A percentile compares a stretch with the other conserved stretches of the same genome.
phyloP scores from a whole-genome alignment of 2,113 vertebrate genomes.

The Brachirus orientalis region DNA sequence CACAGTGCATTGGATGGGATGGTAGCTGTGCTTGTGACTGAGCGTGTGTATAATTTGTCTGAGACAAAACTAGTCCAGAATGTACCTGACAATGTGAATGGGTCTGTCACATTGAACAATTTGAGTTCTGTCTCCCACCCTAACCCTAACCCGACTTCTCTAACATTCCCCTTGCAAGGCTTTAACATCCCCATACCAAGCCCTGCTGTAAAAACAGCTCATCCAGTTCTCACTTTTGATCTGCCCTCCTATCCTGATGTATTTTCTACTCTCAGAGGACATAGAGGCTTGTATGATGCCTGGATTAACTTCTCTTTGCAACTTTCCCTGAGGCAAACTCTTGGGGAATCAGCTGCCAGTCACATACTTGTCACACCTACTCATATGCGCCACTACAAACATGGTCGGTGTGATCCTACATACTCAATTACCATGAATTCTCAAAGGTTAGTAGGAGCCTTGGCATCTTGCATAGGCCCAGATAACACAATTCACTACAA shows the following conservation, averaged over 20 bases:
- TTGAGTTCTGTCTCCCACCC: slow-evolving; percentile 5
- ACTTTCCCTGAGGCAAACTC: slow-evolving; percentile 78
- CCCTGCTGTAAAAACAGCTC: slow-evolving; percentile 39
- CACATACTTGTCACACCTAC: slow-evolving; percentile 83
- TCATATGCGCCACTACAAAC: slow-evolving; percentile 85
- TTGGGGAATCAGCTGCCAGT: slow-evolving; percentile 70
- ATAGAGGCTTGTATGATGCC: slow-evolving; percentile 81
- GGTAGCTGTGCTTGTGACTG: slow-evolving; percentile 80
- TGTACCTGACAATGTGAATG: slow-evolving; percentile 34
- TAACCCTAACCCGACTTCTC: slow-evolving; percentile 52
- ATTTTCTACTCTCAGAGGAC: slow-evolving; percentile 77
- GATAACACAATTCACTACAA: slow-evolving; percentile 59
- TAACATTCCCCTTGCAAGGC: slow-evolving; percentile 63
- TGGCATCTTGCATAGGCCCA: slow-evolving; percentile 59
- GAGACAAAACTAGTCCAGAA: slow-evolving; percentile 63
- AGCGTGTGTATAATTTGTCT: slow-evolving; percentile 74
- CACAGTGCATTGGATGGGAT: slow-evolving; percentile 84
- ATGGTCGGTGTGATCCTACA: slow-evolving; percentile 84
- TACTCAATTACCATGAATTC: slow-evolving; percentile 78
- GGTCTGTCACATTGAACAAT: slow-evolving; percentile 37
- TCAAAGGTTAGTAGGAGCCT: slow-evolving; percentile 63
- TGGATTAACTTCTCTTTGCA: slow-evolving; percentile 85
- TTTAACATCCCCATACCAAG: slow-evolving; percentile 25
- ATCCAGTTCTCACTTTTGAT: slow-evolving; percentile 80
- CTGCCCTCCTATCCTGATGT: slow-evolving; percentile 80